Conservation (phyloP, 2,797 vertebrate genomes). For the Poecile montanus region DNA sequence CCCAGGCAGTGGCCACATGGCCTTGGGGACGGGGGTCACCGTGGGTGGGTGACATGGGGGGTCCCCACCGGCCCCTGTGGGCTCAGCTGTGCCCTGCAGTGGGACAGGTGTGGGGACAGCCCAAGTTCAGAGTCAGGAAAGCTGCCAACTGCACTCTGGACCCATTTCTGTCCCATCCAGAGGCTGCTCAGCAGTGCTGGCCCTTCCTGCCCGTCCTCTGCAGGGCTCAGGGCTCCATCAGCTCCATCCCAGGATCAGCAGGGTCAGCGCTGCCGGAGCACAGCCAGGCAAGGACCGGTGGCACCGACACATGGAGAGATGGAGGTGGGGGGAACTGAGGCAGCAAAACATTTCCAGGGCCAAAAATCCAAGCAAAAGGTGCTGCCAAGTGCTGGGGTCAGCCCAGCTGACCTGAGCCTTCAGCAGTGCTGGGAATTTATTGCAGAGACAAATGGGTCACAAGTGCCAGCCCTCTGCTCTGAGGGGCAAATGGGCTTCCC, state of each 20-base stretch:
- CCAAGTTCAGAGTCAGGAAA: neutral
- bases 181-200: neutral
- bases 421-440: neutral
- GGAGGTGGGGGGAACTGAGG: neutral
- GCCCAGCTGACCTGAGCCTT: neutral
- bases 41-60: neutral
- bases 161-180: fast-evolving
- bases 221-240: neutral
- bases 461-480: neutral
- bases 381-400: neutral
- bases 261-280: neutral
- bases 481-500: conserved; percentile 21
- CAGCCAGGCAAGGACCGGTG: neutral
- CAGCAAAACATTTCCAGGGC: neutral
- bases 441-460: conserved; percentile 21
- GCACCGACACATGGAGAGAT: neutral
- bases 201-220: neutral
- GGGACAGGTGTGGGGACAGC: neutral
- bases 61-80: neutral
- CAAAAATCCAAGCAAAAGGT: neutral
- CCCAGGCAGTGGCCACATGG: fast-evolving
- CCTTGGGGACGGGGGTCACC: neutral
- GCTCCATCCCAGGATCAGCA: fast-evolving
- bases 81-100: neutral
- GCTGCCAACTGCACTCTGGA: neutral